phyloP scores from a whole-genome alignment of 2,888 invertebrate species.

The Cryptus armator region DNA sequence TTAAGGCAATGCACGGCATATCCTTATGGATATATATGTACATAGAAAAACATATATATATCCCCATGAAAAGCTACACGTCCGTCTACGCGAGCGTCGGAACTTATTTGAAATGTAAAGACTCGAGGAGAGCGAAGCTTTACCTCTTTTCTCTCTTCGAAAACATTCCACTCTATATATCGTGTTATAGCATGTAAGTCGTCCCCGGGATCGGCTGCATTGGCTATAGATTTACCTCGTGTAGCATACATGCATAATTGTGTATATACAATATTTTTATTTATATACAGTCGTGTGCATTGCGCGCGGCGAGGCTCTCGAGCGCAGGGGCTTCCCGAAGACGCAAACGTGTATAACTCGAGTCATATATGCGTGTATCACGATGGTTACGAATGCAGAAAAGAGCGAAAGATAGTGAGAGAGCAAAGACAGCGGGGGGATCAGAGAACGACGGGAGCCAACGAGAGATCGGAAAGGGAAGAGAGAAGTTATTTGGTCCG shows the following conservation, averaged over 20 bases:
- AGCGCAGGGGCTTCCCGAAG: conserved; percentile 63
- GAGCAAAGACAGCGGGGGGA: conserved; percentile 51
- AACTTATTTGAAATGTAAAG: conserved; percentile 84
- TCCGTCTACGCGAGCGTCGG: conserved; percentile 73
- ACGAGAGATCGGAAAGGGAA: conserved; percentile 60
- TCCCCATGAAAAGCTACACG: conserved; percentile 51
- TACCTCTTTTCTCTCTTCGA: too few species aligned
- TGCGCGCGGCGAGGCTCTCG: conserved; percentile 48
- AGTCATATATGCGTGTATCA: conserved; percentile 51
- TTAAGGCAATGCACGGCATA: not conserved
- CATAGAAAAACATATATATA: not conserved
- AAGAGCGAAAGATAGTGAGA: conserved; percentile 9
- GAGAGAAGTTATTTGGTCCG: conserved; percentile 76
- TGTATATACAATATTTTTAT: conserved; percentile 76
- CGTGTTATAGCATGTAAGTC: not conserved
- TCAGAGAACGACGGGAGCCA: conserved; percentile 53
- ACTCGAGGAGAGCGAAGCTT: conserved; percentile 62
- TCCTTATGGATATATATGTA: not conserved
- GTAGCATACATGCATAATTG: conserved; percentile 80
- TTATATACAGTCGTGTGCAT: conserved; percentile 71
- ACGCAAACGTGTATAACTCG: conserved; percentile 48
- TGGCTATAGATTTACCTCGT: conserved; percentile 72
- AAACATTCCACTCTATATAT: conserved; percentile 57
- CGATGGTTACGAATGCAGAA: conserved; percentile 19
- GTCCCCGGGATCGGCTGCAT: not conserved